A percentile compares a stretch with the other conserved stretches of the same genome.
phyloP scores from a whole-genome alignment of 2,113 vertebrate genomes.

The Corythoichthys intestinalis region DNA sequence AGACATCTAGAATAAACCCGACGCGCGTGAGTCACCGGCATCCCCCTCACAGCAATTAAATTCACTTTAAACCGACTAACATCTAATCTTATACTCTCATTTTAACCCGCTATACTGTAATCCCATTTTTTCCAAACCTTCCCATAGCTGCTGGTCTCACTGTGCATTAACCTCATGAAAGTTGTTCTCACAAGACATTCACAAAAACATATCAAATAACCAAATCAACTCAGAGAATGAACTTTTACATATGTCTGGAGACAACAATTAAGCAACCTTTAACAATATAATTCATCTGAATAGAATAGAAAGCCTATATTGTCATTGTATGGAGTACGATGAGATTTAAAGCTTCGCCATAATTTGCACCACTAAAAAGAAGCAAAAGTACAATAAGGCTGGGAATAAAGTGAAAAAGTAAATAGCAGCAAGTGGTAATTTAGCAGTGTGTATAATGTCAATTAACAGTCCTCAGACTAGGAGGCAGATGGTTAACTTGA shows the following conservation, averaged over 20 bases:
- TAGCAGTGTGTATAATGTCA: too few species aligned
- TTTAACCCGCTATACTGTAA: slow-evolving; percentile 52
- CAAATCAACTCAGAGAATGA: slow-evolving; percentile 15
- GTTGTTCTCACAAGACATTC: slow-evolving; percentile 37
- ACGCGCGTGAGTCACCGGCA: slow-evolving; percentile 55
- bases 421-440: too few species aligned
- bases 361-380: too few species aligned
- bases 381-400: too few species aligned
- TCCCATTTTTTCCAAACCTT: slow-evolving; percentile 50
- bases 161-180: slow-evolving; percentile 35
- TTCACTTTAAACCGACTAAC: slow-evolving; percentile 56
- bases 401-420: too few species aligned
- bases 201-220: slow-evolving; percentile 59
- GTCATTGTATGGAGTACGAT: too few species aligned
- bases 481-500: too few species aligned
- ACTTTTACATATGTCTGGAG: slow-evolving; percentile 56
- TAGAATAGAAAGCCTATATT: not conserved
- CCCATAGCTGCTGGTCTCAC: slow-evolving; percentile 51
- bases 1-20: slow-evolving; percentile 47
- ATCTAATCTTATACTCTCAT: slow-evolving; percentile 48
- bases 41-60: slow-evolving; percentile 61
- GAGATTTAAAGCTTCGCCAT: too few species aligned
- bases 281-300: slow-evolving; percentile 61
- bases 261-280: slow-evolving; percentile 54
- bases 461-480: too few species aligned